These are phyloP conservation scores for Drosophila guanche DNA, from an alignment of 1,140 invertebrate species.

Conservation along the genomic window DNA sequence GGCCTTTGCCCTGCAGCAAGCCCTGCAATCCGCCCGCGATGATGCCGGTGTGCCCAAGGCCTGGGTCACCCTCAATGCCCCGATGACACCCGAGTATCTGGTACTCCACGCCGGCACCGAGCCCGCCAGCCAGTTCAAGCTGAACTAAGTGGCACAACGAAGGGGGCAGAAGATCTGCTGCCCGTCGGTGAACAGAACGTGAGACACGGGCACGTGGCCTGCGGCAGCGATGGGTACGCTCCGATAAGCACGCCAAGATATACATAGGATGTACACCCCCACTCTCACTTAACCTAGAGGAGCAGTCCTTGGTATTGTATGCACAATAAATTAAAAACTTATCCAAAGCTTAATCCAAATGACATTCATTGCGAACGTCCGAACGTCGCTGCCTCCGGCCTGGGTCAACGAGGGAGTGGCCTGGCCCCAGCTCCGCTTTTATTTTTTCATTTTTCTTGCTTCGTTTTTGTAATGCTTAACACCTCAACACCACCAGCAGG, in stretches of 20 bases:
- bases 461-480: slow-evolving; percentile 51
- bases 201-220: slow-evolving; percentile 66
- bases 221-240: slow-evolving; percentile 31
- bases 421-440: slow-evolving; percentile 2
- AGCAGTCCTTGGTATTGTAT: slow-evolving; percentile 54
- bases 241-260: slow-evolving; percentile 59
- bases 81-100: slow-evolving; percentile 84
- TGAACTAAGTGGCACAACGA: slow-evolving; percentile 40
- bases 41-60: slow-evolving; percentile 85
- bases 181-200: slow-evolving; percentile 12
- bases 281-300: slow-evolving; percentile 41
- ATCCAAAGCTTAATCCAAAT: slow-evolving; percentile 74
- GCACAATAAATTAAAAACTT: slow-evolving; percentile 80
- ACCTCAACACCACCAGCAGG: slow-evolving; percentile 56
- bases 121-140: slow-evolving; percentile 50
- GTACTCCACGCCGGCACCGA: slow-evolving; percentile 79
- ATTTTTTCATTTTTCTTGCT: no score
- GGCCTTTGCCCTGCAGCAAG: slow-evolving; percentile 89
- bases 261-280: slow-evolving; percentile 19
- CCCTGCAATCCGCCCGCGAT: slow-evolving; percentile 87
- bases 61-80: slow-evolving; percentile 84
- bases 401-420: slow-evolving; percentile 37
- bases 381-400: slow-evolving; percentile 28
- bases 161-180: slow-evolving; percentile 4
- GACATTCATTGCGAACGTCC: slow-evolving; percentile 64